Evolutionary conservation across 2,888 invertebrate genomes (phyloP).

Genomic region (Hipparchia semele): DNA sequence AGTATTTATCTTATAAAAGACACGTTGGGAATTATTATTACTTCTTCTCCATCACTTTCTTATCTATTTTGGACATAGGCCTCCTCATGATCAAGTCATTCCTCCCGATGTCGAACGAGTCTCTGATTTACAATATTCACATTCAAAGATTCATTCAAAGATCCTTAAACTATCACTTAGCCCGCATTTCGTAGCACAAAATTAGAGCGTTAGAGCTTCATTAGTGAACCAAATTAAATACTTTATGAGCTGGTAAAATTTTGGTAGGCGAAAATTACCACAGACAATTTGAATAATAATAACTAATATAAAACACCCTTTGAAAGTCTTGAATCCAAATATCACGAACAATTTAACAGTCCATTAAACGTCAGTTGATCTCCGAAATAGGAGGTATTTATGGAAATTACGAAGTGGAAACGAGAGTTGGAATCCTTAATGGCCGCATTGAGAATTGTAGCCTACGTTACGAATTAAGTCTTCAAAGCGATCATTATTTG

Average conservation of each 20-base stretch:
- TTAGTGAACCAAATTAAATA: too few relatives aligned
- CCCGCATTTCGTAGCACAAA: too few relatives aligned
- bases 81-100: too few relatives aligned
- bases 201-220: too few relatives aligned
- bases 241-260: background rate
- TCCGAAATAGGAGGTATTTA: conserved; percentile 34
- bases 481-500: conserved; percentile 26
- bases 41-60: too few relatives aligned
- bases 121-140: too few relatives aligned
- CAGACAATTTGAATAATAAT: conserved; percentile 5
- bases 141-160: too few relatives aligned
- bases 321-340: conserved; percentile 9
- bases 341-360: conserved; percentile 35
- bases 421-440: conserved; percentile 37
- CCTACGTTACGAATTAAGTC: conserved; percentile 35
- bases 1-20: too few relatives aligned
- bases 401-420: conserved; percentile 38
- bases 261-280: background rate
- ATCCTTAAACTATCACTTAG: background rate
- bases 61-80: too few relatives aligned
- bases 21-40: too few relatives aligned
- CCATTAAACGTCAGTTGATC: conserved; percentile 34
- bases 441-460: conserved; percentile 34
- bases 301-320: conserved; percentile 8
- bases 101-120: too few relatives aligned